A percentile compares a stretch with the other conserved stretches of the same genome.
phyloP scores from a whole-genome alignment of 30 jellyfish, hydroid and myxozoan species.

The Aurelia sp. region DNA sequence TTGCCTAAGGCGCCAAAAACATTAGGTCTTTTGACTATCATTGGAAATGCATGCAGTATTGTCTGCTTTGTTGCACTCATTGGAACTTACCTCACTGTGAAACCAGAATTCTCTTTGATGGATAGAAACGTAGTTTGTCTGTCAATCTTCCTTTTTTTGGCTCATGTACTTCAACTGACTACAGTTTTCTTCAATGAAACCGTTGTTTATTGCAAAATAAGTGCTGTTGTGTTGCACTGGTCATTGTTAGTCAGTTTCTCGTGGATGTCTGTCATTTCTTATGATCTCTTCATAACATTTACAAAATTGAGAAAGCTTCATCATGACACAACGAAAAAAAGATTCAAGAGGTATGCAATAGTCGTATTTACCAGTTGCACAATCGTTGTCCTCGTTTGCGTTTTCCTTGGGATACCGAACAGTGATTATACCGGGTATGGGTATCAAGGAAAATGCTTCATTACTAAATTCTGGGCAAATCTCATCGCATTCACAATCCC shows the following conservation, averaged over 20 bases:
- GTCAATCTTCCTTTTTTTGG: neutral
- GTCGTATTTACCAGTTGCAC: conserved; percentile 3
- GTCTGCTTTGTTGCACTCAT: neutral
- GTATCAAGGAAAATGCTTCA: neutral
- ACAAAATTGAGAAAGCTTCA: conserved; percentile 7
- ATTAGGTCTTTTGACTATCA: neutral
- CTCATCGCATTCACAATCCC: conserved; percentile 19
- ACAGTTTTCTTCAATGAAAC: neutral
- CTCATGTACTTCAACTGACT: conserved; percentile 36
- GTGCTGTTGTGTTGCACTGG: conserved; percentile 67
- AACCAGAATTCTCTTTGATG: conserved; percentile 10
- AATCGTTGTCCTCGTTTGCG: no score
- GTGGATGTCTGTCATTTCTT: conserved; percentile 59
- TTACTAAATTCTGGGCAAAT: conserved; percentile 30
- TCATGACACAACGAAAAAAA: neutral
- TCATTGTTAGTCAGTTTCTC: conserved; percentile 30
- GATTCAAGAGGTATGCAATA: conserved; percentile 6
- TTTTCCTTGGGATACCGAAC: neutral
- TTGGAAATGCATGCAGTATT: conserved; percentile 50
- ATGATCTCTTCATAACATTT: conserved; percentile 55
- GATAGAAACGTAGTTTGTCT: conserved; percentile 34
- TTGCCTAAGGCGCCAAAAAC: neutral
- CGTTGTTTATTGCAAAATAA: conserved; percentile 20
- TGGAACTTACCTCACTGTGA: conserved; percentile 2
- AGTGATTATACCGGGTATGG: conserved; percentile 23